Evolutionary conservation across 2,888 invertebrate genomes (phyloP), one percentile per base, ranked within the genome.

Genomic region (Heteromurus nitidus): DNA sequence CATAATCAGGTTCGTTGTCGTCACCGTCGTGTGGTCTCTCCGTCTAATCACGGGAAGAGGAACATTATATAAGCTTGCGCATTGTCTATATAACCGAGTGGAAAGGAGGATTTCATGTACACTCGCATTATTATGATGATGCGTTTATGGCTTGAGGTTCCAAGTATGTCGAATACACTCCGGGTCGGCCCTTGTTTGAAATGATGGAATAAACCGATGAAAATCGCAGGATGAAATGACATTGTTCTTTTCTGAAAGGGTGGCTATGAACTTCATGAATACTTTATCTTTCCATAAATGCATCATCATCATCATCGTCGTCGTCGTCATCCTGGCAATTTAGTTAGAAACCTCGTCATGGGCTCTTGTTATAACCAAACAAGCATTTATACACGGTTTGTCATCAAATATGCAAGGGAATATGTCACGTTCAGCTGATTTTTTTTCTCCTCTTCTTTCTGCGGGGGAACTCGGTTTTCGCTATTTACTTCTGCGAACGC

Each of bases 251-350:
- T 47, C 3, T 47, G 1, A 9, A 50, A 68, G 42, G 67, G 58
- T 28, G 22, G 44, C 28, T 67, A 73, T 73, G 73, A 67, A 67
- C 58, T 67, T 73, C 62, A 73, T 80, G 72, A 73, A 73, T 73
- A 68, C 26, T 73, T 80, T 73, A 80, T 80, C 73, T 58, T 67
- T 65, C 68, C 65, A 73, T 73, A 80, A 80, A 80, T 80, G 80
- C 80, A 67, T 67, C 80, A 80, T 73, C 79, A 72, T 69, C 77
- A 67, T 75, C 65, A 22, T 65, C 65, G n/a, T 30, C 36, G 13
- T 36, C 36, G 13, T 36, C 36, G 36, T 36, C 13, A 5, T 47
- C 47, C 47, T 55, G n/a, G 50, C 50, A 50, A 50, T 50, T 50
- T 50, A n/a, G 3, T 18, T 50, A 9, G 5, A 13, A 36, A 36